Percentiles rank a stretch among this genome's conserved stretches.
phyloP scores from a whole-genome alignment of 92 coral and sea anemone genomes.

The Bergia sp. region DNA sequence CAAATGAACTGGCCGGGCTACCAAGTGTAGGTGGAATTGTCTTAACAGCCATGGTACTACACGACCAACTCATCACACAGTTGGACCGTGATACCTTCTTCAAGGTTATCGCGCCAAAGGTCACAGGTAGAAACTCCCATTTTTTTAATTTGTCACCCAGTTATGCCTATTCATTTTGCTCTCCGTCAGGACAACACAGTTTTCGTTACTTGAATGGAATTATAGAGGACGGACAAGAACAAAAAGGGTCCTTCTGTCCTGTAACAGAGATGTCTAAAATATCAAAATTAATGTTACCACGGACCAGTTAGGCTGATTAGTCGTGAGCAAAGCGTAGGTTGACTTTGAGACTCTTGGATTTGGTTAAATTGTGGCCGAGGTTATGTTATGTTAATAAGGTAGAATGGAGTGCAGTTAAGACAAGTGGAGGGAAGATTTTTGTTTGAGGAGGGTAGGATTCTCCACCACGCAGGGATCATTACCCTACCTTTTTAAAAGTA shows the following conservation, averaged over 20 bases:
- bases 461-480: too few relatives aligned
- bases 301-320: neutral
- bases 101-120: conserved; percentile 72
- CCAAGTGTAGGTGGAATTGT: conserved; percentile 73
- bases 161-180: neutral
- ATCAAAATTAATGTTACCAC: too few relatives aligned
- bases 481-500: neutral
- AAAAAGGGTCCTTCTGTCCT: too few relatives aligned
- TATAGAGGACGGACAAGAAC: too few relatives aligned
- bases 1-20: conserved; percentile 48
- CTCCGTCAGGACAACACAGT: too few relatives aligned
- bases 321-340: neutral
- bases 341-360: neutral
- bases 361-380: neutral
- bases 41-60: conserved; percentile 72
- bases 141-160: neutral
- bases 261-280: too few relatives aligned
- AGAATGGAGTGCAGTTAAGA: neutral
- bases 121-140: conserved; percentile 57
- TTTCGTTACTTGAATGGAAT: neutral
- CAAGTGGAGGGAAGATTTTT: neutral
- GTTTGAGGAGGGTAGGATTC: neutral
- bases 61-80: conserved; percentile 58
- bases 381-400: too few relatives aligned
- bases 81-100: conserved; percentile 51